Percentiles rank a stretch among this genome's conserved stretches.
These are phyloP conservation scores for Caenorhabditis japonica DNA, from an alignment of 2,888 invertebrate species.

Conservation along the genomic window DNA sequence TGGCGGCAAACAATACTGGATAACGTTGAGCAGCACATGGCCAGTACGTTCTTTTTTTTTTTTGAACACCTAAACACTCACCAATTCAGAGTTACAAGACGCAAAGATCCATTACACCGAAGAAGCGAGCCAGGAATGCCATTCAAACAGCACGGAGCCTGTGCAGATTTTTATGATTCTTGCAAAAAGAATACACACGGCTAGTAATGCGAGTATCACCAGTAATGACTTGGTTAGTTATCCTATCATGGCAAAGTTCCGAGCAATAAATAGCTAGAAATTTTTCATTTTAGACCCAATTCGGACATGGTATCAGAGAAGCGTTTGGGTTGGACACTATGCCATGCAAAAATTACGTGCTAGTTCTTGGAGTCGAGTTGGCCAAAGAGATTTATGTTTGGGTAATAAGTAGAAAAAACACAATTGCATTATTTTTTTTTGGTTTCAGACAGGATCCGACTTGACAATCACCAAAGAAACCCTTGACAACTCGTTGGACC, in stretches of 20 bases:
- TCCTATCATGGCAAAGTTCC: too few relatives aligned
- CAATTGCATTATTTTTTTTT: not conserved
- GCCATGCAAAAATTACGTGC: conserved; percentile 73
- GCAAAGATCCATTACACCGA: conserved; percentile 72
- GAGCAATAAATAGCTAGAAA: too few relatives aligned
- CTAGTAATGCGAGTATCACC: conserved; percentile 71
- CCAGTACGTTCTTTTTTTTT: conserved; percentile 58
- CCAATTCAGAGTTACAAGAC: conserved; percentile 59
- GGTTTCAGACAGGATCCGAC: conserved; percentile 70
- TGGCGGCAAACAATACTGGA: conserved; percentile 73
- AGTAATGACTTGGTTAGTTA: conserved; percentile 74
- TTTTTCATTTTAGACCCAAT: conserved; percentile 72
- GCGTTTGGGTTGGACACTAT: conserved; percentile 67
- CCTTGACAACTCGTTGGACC: conserved; percentile 64
- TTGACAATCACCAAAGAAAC: conserved; percentile 69
- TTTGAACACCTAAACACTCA: not conserved
- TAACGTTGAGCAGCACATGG: conserved; percentile 67
- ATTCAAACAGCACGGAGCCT: conserved; percentile 63
- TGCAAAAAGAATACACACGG: conserved; percentile 72
- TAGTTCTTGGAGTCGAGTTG: conserved; percentile 73
- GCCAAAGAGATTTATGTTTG: conserved; percentile 74
- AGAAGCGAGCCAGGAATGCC: conserved; percentile 68
- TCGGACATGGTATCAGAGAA: conserved; percentile 71
- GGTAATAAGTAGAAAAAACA: conserved; percentile 44
- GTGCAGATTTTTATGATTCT: conserved; percentile 73